Evolutionary conservation across 2,888 invertebrate species (phyloP).

Genomic region (Eilema griseolum): DNA sequence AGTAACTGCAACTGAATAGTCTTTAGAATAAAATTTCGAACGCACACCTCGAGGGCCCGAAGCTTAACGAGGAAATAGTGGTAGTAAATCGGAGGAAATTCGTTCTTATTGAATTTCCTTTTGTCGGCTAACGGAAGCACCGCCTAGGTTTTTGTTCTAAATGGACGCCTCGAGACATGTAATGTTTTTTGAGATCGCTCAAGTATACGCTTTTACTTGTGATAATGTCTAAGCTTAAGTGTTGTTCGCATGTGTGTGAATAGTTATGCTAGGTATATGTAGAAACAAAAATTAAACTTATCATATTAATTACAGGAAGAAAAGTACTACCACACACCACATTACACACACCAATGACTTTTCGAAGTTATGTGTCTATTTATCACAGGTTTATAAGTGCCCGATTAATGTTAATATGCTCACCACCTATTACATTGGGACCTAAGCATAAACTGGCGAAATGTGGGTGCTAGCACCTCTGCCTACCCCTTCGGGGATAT

Average conservation of each 20-base stretch:
- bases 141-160: constrained; percentile 79
- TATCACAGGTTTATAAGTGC: no score
- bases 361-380: no score
- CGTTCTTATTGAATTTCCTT: constrained; percentile 86
- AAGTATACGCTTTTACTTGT: constrained; percentile 2
- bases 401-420: no score
- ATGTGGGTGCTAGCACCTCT: no score
- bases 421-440: no score
- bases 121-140: constrained; percentile 76
- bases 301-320: background rate
- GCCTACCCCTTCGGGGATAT: no score
- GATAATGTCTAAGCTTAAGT: background rate
- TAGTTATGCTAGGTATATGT: background rate
- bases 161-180: constrained; percentile 72
- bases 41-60: constrained; percentile 77
- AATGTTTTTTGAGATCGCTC: constrained; percentile 59
- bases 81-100: constrained; percentile 85
- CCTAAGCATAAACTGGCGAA: no score
- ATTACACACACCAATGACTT: no score
- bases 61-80: constrained; percentile 86
- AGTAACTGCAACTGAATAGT: constrained; percentile 61
- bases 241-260: background rate
- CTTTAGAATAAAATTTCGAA: constrained; percentile 74
- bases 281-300: background rate
- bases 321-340: no score